Evolutionary conservation across 2,888 invertebrate species (phyloP), one percentile per base, ranked within the genome.

Genomic region (Myathropa florea): DNA sequence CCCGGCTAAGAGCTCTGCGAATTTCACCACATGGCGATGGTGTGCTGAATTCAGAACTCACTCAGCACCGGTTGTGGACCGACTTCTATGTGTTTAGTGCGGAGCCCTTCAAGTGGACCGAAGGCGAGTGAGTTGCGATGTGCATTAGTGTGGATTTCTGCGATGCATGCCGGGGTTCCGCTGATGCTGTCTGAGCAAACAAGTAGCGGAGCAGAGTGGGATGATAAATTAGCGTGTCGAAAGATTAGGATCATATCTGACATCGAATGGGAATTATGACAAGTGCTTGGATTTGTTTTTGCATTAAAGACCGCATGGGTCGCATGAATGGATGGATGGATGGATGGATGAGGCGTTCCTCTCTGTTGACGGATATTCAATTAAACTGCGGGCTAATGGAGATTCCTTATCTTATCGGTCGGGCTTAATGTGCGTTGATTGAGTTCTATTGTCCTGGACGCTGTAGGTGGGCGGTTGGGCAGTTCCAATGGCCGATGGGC

Each of bases 191-290:
- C 64, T 73, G 77, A 68, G 68, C 72, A 85, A 85, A 85, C 61
- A 85, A 53, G 33, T 9, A 59, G 68, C 59, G 18, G 63, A 64
- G 65, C 80, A 24, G 68, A 84, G 53, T 24, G 36, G 46, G 77
- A 85, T 85, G 85, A 85, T 85, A 85, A 85, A 85, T 85, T 85
- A 85, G 85, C 85, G 85, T 85, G 85, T 67, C 82, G 82, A 78
- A 77, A 82, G 85, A 85, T 85, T 85, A 85, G 85, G 46, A 85
- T 85, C 81, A 77, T 67, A 39, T 85, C 77, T 68, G 77, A 82
- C 85, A 63, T 63, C 73, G 77, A 85, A 77, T 85, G 85, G 82
- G 85, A 85, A 82, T 78, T 85, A 82, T 85, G 85, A 85, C 85
- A 85, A 85, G 82, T 85, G 85, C 77, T 63, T 77, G 85, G 82